These are phyloP conservation scores for Meteorus sp. DNA, from an alignment of 1,140 invertebrate genomes.

Conservation along the genomic window DNA sequence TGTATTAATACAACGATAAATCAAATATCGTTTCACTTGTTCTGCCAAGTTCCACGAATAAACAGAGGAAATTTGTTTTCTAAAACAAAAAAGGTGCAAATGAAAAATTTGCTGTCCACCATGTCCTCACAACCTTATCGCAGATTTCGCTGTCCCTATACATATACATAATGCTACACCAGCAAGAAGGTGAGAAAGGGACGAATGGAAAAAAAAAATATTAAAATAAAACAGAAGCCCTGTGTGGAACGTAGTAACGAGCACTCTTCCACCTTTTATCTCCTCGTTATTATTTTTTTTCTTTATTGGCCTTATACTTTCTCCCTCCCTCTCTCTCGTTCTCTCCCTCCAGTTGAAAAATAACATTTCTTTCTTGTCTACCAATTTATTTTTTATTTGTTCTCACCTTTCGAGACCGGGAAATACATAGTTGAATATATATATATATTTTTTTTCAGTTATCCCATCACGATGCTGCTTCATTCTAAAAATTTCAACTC, in stretches of 20 bases:
- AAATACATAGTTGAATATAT: slow-evolving; percentile 29
- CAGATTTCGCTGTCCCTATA: no score
- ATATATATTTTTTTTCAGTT: slow-evolving; percentile 27
- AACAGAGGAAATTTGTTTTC: no score
- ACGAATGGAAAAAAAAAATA: neutral
- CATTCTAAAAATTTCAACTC: neutral
- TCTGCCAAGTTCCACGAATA: no score
- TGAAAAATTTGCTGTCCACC: no score
- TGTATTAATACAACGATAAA: no score
- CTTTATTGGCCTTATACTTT: slow-evolving; percentile 3
- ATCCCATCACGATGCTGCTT: neutral
- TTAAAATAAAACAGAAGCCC: slow-evolving; percentile 1
- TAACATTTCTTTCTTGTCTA: slow-evolving; percentile 7
- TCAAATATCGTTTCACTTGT: no score
- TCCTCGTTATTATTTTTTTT: slow-evolving; percentile 20
- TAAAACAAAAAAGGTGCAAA: no score
- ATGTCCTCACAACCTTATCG: no score
- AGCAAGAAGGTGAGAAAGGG: neutral
- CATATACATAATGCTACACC: neutral
- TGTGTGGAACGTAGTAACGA: slow-evolving; percentile 19
- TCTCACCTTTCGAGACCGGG: neutral
- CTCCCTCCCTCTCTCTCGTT: neutral
- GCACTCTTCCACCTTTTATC: slow-evolving; percentile 18
- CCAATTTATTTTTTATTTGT: slow-evolving; percentile 8
- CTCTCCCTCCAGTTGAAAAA: neutral